phyloP scores from a whole-genome alignment of 2,888 invertebrate species.

The Busseola fusca region DNA sequence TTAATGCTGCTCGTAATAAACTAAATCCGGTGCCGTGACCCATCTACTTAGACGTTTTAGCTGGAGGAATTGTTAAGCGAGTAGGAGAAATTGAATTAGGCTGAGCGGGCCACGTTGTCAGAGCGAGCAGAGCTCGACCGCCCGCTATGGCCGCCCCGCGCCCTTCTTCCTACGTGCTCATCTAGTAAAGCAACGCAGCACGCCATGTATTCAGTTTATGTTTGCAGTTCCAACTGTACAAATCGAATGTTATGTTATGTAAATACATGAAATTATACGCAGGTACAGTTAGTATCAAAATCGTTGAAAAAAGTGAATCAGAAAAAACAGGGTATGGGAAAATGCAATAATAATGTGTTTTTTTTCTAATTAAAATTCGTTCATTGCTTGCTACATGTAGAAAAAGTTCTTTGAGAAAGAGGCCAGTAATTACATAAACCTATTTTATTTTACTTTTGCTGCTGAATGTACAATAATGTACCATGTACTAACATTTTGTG shows the following conservation, averaged over 20 bases:
- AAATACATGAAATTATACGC: slow-evolving; percentile 17
- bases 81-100: slow-evolving; percentile 81
- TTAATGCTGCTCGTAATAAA: slow-evolving; percentile 82
- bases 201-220: slow-evolving; percentile 54
- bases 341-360: background rate
- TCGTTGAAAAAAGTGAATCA: background rate
- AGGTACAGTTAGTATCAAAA: slow-evolving; percentile 14
- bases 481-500: background rate
- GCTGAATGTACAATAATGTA: slow-evolving; percentile 12
- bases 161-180: slow-evolving; percentile 64
- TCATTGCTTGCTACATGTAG: too few relatives aligned
- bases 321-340: background rate
- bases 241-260: slow-evolving; percentile 44
- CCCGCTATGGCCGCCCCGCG: slow-evolving; percentile 49
- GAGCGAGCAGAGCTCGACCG: slow-evolving; percentile 34
- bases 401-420: too few relatives aligned
- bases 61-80: slow-evolving; percentile 80
- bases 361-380: background rate
- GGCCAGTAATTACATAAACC: background rate
- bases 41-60: slow-evolving; percentile 80
- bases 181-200: slow-evolving; percentile 60
- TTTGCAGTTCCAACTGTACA: slow-evolving; percentile 29
- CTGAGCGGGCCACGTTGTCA: slow-evolving; percentile 69
- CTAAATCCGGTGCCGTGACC: slow-evolving; percentile 80
- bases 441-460: background rate